These are phyloP conservation scores for Gymnarchus niloticus DNA, from an alignment of 2,113 vertebrate genomes.

Conservation along the genomic window DNA sequence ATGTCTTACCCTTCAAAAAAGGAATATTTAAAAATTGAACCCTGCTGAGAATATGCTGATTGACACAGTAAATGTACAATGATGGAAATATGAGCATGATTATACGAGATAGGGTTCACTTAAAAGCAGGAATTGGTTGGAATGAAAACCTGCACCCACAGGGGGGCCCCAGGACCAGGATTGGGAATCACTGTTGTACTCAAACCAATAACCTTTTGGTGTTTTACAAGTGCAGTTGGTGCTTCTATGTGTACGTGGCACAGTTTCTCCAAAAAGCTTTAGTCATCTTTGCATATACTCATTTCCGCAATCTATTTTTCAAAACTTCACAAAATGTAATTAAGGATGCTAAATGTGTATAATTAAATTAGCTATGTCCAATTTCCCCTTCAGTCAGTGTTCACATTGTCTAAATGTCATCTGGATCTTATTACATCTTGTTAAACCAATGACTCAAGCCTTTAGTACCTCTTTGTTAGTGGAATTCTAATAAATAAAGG, in stretches of 20 bases:
- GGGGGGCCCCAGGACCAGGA: too few relatives aligned
- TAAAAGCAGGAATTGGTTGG: too few relatives aligned
- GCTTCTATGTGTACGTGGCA: neutral
- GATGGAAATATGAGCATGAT: too few relatives aligned
- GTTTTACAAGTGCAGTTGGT: neutral
- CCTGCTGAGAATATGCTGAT: too few relatives aligned
- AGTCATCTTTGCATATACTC: constrained; percentile 31
- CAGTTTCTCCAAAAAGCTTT: neutral
- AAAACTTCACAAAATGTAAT: constrained; percentile 44
- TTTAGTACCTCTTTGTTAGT: neutral
- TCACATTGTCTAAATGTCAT: constrained; percentile 36
- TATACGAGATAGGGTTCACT: too few relatives aligned
- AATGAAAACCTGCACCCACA: too few relatives aligned
- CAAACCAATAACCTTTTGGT: too few relatives aligned
- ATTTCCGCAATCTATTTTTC: constrained; percentile 35
- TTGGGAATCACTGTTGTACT: too few relatives aligned
- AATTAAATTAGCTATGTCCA: constrained; percentile 58
- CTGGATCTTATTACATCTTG: constrained; percentile 40
- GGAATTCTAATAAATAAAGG: neutral
- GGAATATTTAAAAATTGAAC: too few relatives aligned
- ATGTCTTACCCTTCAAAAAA: too few relatives aligned
- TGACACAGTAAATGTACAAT: too few relatives aligned
- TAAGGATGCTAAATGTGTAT: constrained; percentile 47
- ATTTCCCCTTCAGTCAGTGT: constrained; percentile 38
- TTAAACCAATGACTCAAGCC: neutral